Base-by-base conservation (phyloP, 2,888 invertebrate species). In the Polydrusus tereticollis region DNA sequence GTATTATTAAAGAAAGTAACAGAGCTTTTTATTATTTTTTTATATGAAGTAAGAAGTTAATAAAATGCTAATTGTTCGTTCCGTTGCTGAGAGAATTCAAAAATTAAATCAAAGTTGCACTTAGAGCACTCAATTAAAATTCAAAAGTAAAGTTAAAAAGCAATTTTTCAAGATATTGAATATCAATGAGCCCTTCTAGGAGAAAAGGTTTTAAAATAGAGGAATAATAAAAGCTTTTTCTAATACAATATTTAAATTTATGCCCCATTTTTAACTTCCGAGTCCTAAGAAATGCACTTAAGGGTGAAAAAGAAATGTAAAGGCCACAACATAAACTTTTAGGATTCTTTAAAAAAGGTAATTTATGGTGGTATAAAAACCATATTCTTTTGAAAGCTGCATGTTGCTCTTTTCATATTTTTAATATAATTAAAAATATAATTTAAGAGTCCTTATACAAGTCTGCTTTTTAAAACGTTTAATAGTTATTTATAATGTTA, bases 91-190 rank as follows among this genome's bases (percentile, higher is more conserved):
- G 5, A 23, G 52, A 23, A 57, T 63, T 55, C 69, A 57, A 26
- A 69, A 60, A 68, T 68, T 55, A 52, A 62, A 45, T 69, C 41
- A 69, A 63, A 69, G 16, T 62, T 60, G 60, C 45, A 62, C 57
- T 33, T 45, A 57, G 21, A 29, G 29, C 33, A 55, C 26, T 45
- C 62, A 69, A 69, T 69, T 69, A 69, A 52, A 69, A 69, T 69
- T 69, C 63, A 69, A 68, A 68, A 59, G 59, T 33, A 16, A 69
- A 69, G 62, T 69, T 69, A 69, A 63, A 63, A 69, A 62, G 69
- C 45, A 52, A 69, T 68, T 68, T 69, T 69, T 63, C 63, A 57
- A 55, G 63, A 69, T 63, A 69, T 69, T 69, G 63, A 69, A 69
- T 69, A 69, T 69, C 69, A 63, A 69, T 57, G 58, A 68, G 38